Conservation (phyloP, 2,797 vertebrate genomes). For the Acipenser oxyrinchus region DNA sequence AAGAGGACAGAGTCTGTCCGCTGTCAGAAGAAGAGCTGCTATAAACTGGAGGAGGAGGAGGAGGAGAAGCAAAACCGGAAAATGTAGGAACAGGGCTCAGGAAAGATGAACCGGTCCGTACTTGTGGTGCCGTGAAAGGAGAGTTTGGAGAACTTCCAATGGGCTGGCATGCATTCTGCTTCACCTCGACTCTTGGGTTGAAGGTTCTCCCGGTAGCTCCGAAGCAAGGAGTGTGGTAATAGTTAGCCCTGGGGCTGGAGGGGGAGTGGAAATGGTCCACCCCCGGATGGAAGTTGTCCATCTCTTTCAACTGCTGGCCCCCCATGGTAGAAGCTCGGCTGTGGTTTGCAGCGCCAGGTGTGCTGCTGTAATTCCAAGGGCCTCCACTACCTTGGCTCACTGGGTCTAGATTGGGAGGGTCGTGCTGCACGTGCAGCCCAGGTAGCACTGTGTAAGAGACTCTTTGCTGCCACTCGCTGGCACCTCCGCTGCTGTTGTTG, state of each 20-base stretch:
- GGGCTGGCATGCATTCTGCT: slow-evolving; percentile 36
- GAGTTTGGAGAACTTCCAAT: slow-evolving; percentile 44
- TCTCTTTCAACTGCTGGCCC: slow-evolving; percentile 28
- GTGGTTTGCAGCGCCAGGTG: slow-evolving; percentile 17
- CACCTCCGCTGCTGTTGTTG: slow-evolving; percentile 26
- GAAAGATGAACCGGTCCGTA: slow-evolving; percentile 21
- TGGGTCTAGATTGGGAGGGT: slow-evolving; percentile 35
- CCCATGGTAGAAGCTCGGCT: slow-evolving; percentile 35
- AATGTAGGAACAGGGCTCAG: slow-evolving; percentile 36
- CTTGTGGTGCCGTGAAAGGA: slow-evolving; percentile 36
- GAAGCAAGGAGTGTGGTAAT: slow-evolving; percentile 39
- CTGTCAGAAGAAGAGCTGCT: slow-evolving; percentile 28
- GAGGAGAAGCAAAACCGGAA: slow-evolving; percentile 25
- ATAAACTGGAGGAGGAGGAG: slow-evolving; percentile 26
- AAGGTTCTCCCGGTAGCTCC: slow-evolving; percentile 35
- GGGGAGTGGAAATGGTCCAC: slow-evolving; percentile 38
- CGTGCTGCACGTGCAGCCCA: slow-evolving; percentile 37
- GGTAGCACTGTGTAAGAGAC: slow-evolving; percentile 43
- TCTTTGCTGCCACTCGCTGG: slow-evolving; percentile 41
- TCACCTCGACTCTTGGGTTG: slow-evolving; percentile 34
- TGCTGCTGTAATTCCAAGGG: slow-evolving; percentile 35
- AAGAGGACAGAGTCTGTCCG: slow-evolving; percentile 34
- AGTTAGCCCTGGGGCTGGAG: slow-evolving; percentile 36
- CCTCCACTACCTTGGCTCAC: slow-evolving; percentile 24
- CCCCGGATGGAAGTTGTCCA: slow-evolving; percentile 23